Conservation (phyloP, 2,888 invertebrate species). For the Polydrusus tereticollis region DNA sequence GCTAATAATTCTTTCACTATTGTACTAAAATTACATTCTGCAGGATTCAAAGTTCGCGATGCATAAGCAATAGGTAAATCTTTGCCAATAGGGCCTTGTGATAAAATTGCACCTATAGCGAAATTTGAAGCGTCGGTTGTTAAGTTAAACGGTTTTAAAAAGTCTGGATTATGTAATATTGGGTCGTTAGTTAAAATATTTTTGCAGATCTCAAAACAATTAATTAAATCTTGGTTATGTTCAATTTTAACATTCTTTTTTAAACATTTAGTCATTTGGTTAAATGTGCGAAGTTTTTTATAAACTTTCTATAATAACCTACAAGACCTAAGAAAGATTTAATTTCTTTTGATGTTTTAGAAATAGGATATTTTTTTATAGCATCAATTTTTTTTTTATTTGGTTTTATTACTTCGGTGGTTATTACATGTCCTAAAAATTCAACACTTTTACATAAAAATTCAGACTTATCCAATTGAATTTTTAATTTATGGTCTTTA, state of each 20-base stretch:
- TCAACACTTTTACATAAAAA: background rate
- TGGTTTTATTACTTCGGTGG: background rate
- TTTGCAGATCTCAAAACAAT: too few relatives aligned
- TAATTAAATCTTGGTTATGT: too few relatives aligned
- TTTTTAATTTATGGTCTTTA: background rate
- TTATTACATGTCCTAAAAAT: background rate
- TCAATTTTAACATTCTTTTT: too few relatives aligned
- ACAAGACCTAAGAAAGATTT: background rate
- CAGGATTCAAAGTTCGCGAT: slow-evolving; percentile 21
- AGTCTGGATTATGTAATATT: too few relatives aligned
- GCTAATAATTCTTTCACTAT: background rate
- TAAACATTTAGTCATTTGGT: background rate
- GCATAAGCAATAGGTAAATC: slow-evolving; percentile 39
- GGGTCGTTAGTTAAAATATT: too few relatives aligned
- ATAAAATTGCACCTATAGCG: slow-evolving; percentile 27
- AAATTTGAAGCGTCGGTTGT: slow-evolving; percentile 47
- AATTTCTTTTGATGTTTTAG: background rate
- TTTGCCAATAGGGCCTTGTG: slow-evolving; percentile 33
- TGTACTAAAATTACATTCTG: slow-evolving; percentile 10
- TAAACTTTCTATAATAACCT: background rate
- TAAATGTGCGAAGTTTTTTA: background rate
- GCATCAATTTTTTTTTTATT: background rate
- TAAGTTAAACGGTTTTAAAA: slow-evolving; percentile 47
- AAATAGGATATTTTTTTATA: background rate
- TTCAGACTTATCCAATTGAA: background rate